These are phyloP conservation scores for Chamaea fasciata DNA, from an alignment of 2,113 vertebrate genomes.

Conservation along the genomic window DNA sequence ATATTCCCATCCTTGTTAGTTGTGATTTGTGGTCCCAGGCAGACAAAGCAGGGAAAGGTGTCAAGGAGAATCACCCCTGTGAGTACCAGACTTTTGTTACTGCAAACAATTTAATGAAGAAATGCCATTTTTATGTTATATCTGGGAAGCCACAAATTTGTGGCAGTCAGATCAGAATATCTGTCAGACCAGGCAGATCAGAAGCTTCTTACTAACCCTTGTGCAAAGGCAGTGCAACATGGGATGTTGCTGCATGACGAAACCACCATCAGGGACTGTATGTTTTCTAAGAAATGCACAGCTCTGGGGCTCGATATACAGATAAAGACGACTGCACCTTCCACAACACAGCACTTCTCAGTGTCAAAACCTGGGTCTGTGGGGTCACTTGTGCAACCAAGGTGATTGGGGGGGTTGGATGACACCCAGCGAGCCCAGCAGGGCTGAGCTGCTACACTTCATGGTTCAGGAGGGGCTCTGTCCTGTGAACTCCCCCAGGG, in stretches of 20 bases:
- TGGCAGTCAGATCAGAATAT: too few species aligned
- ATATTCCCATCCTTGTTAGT: background rate
- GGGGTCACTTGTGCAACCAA: rapidly evolving
- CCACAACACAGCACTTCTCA: background rate
- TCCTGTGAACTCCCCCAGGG: too few species aligned
- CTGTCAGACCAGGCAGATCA: background rate
- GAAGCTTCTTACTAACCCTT: background rate
- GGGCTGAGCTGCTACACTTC: background rate
- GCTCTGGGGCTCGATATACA: background rate
- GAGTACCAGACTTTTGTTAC: background rate
- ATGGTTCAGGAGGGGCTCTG: background rate
- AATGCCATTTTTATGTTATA: background rate
- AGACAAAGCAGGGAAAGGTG: background rate
- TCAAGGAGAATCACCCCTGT: background rate
- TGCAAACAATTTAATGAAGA: background rate
- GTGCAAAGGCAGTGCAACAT: rapidly evolving
- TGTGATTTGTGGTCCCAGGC: background rate
- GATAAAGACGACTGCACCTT: background rate
- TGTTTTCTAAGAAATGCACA: background rate
- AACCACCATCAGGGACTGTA: background rate
- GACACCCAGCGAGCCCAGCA: rapidly evolving
- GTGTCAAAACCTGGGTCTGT: rapidly evolving
- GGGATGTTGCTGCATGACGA: background rate
- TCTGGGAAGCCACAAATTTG: background rate
- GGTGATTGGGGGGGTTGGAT: rapidly evolving